Conservation (phyloP, 2,113 vertebrate genomes). For the Poicephalus gulielmi region DNA sequence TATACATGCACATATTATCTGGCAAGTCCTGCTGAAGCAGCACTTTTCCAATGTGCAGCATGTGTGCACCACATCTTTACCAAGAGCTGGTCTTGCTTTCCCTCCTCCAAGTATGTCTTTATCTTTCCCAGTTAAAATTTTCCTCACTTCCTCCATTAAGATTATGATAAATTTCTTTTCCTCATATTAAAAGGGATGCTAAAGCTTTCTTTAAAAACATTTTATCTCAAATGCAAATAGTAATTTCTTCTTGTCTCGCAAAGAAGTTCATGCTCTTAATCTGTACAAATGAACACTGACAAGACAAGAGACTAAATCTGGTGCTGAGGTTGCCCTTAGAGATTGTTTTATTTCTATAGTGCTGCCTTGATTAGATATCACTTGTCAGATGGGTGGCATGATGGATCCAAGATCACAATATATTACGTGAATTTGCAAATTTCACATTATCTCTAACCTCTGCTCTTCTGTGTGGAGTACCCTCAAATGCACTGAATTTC, state of each 20-base stretch:
- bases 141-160: background rate
- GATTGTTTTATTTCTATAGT: background rate
- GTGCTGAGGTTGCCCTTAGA: background rate
- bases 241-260: conserved; percentile 45
- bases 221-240: conserved; percentile 58
- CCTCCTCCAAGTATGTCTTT: background rate
- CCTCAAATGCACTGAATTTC: background rate
- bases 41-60: background rate
- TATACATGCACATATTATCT: background rate
- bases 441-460: background rate
- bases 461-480: background rate
- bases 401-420: background rate
- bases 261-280: conserved; percentile 26
- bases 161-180: conserved; percentile 44
- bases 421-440: background rate
- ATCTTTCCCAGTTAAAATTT: conserved; percentile 17
- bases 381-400: conserved; percentile 1
- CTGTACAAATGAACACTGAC: background rate
- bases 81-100: background rate
- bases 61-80: background rate
- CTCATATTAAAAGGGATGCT: background rate
- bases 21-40: conserved; percentile 22
- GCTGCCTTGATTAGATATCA: background rate
- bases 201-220: conserved; percentile 25
- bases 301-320: background rate